Evolutionary conservation across 1,140 invertebrate species (phyloP).

Genomic region (Anoplolepis gracilipes): DNA sequence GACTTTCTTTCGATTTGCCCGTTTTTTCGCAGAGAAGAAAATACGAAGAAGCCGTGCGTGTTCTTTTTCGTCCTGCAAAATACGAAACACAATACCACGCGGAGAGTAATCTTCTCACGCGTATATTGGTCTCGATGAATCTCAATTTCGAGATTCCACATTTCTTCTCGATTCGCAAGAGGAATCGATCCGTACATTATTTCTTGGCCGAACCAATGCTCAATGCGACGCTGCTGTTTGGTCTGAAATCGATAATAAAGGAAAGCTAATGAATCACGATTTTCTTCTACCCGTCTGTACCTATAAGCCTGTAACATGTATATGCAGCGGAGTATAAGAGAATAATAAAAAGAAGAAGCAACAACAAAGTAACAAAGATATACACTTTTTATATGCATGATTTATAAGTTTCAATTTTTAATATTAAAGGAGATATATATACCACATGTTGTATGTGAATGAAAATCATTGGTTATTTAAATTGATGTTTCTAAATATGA

Average conservation of each 20-base stretch:
- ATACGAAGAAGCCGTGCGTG: not conserved
- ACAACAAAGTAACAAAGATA: slow-evolving; percentile 59
- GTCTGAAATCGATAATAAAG: slow-evolving; percentile 74
- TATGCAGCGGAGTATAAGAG: slow-evolving; percentile 70
- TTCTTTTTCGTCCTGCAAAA: slow-evolving; percentile 21
- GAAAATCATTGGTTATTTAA: slow-evolving; percentile 71
- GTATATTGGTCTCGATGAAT: not conserved
- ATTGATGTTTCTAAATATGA: slow-evolving; percentile 70
- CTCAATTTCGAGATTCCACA: slow-evolving; percentile 35
- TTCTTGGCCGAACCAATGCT: slow-evolving; percentile 76
- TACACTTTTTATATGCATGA: slow-evolving; percentile 75
- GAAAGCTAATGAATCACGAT: slow-evolving; percentile 66
- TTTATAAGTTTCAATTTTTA: slow-evolving; percentile 69
- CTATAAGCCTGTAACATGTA: slow-evolving; percentile 75
- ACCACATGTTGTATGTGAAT: slow-evolving; percentile 65
- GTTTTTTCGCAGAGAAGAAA: slow-evolving; percentile 5
- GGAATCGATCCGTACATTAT: slow-evolving; percentile 63
- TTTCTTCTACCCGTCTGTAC: slow-evolving; percentile 75
- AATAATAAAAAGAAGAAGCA: slow-evolving; percentile 63
- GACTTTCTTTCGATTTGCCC: slow-evolving; percentile 23
- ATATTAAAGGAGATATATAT: slow-evolving; percentile 67
- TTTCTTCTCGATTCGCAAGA: slow-evolving; percentile 50
- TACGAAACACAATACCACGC: slow-evolving; percentile 32
- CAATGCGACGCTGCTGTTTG: slow-evolving; percentile 74
- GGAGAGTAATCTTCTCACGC: slow-evolving; percentile 48